Evolutionary conservation across 1,140 invertebrate species (phyloP).

Genomic region (Radopholus similis): DNA sequence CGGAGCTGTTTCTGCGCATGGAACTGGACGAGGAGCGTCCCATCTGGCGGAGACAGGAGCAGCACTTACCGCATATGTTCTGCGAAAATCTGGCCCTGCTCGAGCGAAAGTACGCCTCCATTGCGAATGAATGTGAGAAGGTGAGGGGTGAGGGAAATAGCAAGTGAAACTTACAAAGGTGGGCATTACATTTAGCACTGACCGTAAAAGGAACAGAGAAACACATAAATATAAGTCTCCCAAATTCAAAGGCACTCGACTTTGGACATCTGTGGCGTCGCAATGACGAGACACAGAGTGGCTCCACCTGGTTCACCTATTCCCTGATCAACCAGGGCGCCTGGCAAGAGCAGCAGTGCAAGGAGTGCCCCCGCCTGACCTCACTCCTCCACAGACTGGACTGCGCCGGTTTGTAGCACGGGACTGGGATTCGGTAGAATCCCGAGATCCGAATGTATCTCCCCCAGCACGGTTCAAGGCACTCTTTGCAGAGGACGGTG

Average conservation of each 20-base stretch:
- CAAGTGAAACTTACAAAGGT: neutral
- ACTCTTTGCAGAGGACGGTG: neutral
- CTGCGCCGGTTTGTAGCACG: neutral
- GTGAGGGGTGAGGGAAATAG: neutral
- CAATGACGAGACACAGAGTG: constrained; percentile 15
- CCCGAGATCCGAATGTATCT: neutral
- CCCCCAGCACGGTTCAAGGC: neutral
- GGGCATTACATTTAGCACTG: neutral
- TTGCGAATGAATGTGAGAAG: constrained; percentile 20
- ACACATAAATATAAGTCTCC: neutral
- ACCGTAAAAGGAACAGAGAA: neutral
- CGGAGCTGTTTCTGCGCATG: constrained; percentile 23
- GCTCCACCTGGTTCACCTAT: constrained; percentile 19
- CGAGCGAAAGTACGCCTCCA: constrained; percentile 2
- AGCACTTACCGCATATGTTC: constrained; percentile 4
- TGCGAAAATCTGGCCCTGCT: constrained; percentile 2
- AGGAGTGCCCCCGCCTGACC: constrained; percentile 19
- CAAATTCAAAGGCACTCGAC: constrained; percentile 13
- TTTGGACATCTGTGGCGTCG: constrained; percentile 13
- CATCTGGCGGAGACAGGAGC: constrained; percentile 12
- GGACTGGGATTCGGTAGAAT: neutral
- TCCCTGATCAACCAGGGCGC: constrained; percentile 21
- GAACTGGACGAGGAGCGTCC: constrained; percentile 5
- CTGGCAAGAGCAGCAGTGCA: constrained; percentile 23
- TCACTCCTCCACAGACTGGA: constrained; percentile 15